Evolutionary conservation across 2,888 invertebrate species (phyloP).

Genomic region (Yponomeuta cagnagella): DNA sequence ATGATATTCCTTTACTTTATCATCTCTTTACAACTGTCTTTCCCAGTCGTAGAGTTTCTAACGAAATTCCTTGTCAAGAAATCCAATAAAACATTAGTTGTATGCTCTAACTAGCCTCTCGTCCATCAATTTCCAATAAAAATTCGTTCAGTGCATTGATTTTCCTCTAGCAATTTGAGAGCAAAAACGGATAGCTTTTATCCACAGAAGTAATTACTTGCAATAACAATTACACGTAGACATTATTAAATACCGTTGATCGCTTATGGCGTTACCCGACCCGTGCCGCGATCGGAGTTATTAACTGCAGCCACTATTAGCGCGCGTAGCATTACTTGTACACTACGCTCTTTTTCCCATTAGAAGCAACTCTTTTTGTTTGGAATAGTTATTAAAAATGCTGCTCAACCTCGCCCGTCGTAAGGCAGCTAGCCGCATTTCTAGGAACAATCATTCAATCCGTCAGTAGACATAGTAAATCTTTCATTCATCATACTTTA

Average conservation of each 20-base stretch:
- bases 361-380: not conserved
- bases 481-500: constrained; percentile 58
- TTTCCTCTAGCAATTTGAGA: constrained; percentile 6
- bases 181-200: constrained; percentile 11
- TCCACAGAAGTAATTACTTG: constrained; percentile 18
- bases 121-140: constrained; percentile 1
- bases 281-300: constrained; percentile 31
- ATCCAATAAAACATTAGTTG: not conserved
- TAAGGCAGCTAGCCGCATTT: not conserved
- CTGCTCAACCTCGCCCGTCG: not conserved
- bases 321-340: constrained; percentile 35
- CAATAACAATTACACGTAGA: constrained; percentile 31
- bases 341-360: not conserved
- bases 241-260: constrained; percentile 28
- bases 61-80: not conserved
- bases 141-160: not conserved
- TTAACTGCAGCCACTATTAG: constrained; percentile 43
- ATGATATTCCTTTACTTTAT: not conserved
- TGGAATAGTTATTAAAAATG: not conserved
- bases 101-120: not conserved
- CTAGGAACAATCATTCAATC: constrained; percentile 19
- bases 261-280: constrained; percentile 18
- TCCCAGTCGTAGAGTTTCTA: not conserved
- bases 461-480: constrained; percentile 41
- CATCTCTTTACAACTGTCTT: not conserved